phyloP scores from a whole-genome alignment of 2,113 vertebrate genomes.

The Cephalopterus ornatus region DNA sequence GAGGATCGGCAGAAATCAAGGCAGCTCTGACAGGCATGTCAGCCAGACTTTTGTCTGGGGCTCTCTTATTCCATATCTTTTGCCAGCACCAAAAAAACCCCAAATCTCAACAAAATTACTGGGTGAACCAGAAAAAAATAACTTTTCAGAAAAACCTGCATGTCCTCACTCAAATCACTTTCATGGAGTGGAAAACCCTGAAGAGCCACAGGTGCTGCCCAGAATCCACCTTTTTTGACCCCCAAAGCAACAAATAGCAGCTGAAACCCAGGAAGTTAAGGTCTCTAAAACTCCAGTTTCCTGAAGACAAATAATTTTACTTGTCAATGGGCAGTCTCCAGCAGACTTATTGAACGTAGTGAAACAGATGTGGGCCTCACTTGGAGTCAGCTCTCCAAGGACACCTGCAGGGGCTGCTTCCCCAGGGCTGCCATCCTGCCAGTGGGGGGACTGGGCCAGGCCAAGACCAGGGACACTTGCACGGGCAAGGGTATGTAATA shows the following conservation, averaged over 20 bases:
- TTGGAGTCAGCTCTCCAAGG: neutral
- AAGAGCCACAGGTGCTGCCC: neutral
- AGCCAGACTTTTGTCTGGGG: neutral
- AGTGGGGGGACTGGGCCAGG: fast-evolving
- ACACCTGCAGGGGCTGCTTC: neutral
- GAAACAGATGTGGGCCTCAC: neutral
- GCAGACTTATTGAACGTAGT: neutral
- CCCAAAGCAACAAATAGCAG: neutral
- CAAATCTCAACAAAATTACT: neutral
- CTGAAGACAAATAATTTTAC: neutral
- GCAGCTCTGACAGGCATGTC: neutral
- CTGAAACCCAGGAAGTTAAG: neutral
- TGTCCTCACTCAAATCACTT: neutral
- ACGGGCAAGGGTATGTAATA: neutral
- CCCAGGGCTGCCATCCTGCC: neutral
- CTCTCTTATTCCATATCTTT: neutral
- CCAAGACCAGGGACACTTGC: fast-evolving
- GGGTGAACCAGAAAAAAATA: neutral
- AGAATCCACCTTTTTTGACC: neutral
- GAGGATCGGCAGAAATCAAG: neutral
- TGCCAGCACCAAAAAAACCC: neutral
- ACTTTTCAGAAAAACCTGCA: neutral
- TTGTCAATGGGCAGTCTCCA: neutral
- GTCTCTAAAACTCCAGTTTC: neutral
- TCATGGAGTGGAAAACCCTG: neutral